Base-by-base conservation (phyloP, 2,113 vertebrate species). In the Dasyurus viverrinus region DNA sequence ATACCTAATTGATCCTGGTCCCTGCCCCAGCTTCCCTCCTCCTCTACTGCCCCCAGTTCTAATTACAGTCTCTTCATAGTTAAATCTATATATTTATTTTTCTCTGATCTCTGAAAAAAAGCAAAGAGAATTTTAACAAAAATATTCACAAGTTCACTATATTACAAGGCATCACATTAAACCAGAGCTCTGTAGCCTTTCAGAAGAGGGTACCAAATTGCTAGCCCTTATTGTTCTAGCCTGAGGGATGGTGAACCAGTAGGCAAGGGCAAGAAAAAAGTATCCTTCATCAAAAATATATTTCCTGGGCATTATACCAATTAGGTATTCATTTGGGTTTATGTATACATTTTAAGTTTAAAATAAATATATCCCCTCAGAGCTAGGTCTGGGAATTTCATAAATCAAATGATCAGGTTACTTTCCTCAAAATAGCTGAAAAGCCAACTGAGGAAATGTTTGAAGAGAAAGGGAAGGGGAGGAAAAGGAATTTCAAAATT, bases 31-130 rank as follows among this genome's bases (percentile, higher is more conserved):
- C 23, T 60, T 91, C 94, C 84, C 50, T 92, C 42, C 95, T 91
- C 46, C 94, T 53, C 19, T 7, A 19, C n/a, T 42, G 16, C 50
- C 46, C 68, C 76, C 90, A 53, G 90, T 90, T 95, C 92, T 94
- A 92, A 89, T 93, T 52, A 46, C 53, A 95, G 50, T 23, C 46
- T 54, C 92, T 90, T 89, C 47, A 90, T 42, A 60, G 52, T 53
- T 97, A 60, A 90, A 0, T 92, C 92, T 94, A 90, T 42, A 54
- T 91, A 47, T 25, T 90, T 68, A 47, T 89, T 53, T 57, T 30
- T 54, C 93, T 95, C 91, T 84, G 68, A 36, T 89, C 89, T 22
- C 95, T 68, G 89, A 30, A 47, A 16, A n/a, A n/a, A 95, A 26
- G n/a, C 90, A 52, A 30, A 93, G 52, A 92, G 54, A 92, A 53